Conservation (phyloP, 1,140 invertebrate genomes). For the Brachionus rubens region DNA sequence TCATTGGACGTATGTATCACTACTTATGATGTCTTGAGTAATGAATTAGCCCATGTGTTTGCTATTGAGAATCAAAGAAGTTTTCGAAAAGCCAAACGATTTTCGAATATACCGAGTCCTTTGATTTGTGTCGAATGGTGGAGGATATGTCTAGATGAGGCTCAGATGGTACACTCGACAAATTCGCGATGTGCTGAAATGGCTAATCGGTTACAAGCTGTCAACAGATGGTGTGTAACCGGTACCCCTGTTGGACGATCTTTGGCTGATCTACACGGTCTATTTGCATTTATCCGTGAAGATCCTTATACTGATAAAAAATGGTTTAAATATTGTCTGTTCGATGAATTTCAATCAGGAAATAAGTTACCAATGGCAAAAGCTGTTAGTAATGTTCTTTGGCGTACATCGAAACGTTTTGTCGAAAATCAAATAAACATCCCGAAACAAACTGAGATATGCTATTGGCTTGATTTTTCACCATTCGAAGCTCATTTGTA, state of each 20-base stretch:
- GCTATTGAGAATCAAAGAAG: constrained; percentile 54
- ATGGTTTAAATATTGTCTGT: constrained; percentile 66
- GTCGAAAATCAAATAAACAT: constrained; percentile 65
- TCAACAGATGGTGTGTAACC: constrained; percentile 67
- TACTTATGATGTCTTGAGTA: constrained; percentile 68
- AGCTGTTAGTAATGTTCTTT: constrained; percentile 67
- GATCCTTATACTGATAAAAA: constrained; percentile 64
- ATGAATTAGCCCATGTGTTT: constrained; percentile 61
- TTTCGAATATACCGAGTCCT: constrained; percentile 64
- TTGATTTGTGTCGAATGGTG: constrained; percentile 71
- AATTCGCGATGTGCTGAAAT: constrained; percentile 64
- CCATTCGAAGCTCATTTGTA: constrained; percentile 67
- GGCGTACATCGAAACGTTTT: constrained; percentile 69
- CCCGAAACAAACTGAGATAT: constrained; percentile 60
- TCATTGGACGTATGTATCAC: constrained; percentile 73
- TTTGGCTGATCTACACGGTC: constrained; percentile 67
- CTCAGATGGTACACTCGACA: constrained; percentile 65
- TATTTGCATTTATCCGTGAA: constrained; percentile 69
- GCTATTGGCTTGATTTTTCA: constrained; percentile 65
- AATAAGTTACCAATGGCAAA: constrained; percentile 61
- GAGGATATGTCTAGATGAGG: constrained; percentile 72
- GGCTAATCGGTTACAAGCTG: constrained; percentile 65
- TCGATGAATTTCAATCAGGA: constrained; percentile 63
- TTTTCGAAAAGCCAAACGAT: constrained; percentile 65
- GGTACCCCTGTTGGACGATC: constrained; percentile 38